A percentile compares a stretch with the other conserved stretches of the same genome.
Conservation (phyloP, 2,888 invertebrate species). For the Amphipyra berbera region DNA sequence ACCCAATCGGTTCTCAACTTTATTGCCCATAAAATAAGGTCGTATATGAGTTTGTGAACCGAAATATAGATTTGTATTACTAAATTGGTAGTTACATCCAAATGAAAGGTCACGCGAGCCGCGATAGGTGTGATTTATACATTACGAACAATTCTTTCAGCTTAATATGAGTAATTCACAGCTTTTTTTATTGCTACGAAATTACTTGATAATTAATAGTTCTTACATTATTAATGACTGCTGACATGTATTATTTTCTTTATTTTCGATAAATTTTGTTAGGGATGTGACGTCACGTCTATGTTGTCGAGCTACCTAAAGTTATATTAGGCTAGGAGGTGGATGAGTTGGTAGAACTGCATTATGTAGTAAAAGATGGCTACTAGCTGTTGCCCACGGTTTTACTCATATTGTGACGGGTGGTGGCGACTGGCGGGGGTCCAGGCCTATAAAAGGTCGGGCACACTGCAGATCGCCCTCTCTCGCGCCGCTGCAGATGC, state of each 20-base stretch:
- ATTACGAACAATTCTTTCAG: constrained; percentile 62
- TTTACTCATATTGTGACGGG: too few species aligned
- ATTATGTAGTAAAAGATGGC: too few species aligned
- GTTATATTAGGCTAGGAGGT: neutral
- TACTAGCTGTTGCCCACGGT: too few species aligned
- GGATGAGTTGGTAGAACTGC: too few species aligned
- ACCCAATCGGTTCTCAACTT: constrained; percentile 19
- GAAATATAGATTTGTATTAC: constrained; percentile 44
- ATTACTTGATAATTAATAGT: constrained; percentile 64
- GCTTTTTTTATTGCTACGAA: constrained; percentile 64
- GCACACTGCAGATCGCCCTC: too few species aligned
- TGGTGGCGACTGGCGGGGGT: too few species aligned
- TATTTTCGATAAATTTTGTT: constrained; percentile 30
- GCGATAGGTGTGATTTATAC: constrained; percentile 64
- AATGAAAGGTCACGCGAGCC: constrained; percentile 65
- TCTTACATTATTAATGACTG: constrained; percentile 38
- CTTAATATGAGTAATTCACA: constrained; percentile 61
- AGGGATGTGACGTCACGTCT: neutral
- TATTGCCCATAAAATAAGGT: constrained; percentile 20
- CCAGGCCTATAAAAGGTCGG: too few species aligned
- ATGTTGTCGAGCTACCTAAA: neutral
- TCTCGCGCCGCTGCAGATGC: too few species aligned
- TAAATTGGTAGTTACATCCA: constrained; percentile 62
- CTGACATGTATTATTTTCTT: constrained; percentile 34
- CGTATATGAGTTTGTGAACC: constrained; percentile 4